These are phyloP conservation scores for Lerema accius DNA, from an alignment of 1,140 invertebrate genomes.

Conservation along the genomic window DNA sequence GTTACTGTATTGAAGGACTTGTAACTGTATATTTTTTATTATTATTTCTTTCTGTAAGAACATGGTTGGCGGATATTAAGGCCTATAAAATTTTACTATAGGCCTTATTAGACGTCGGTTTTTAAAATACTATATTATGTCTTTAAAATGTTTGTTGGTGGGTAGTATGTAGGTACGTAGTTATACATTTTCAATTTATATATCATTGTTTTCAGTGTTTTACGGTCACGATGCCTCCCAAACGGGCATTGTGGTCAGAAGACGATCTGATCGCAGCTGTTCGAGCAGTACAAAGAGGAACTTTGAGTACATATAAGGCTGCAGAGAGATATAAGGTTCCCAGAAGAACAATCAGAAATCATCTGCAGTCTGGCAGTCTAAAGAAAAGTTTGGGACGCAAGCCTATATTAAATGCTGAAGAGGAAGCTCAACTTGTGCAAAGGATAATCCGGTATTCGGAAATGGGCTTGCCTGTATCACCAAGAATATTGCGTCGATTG, in stretches of 20 bases:
- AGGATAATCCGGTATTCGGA: slow-evolving; percentile 46
- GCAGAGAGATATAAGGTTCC: slow-evolving; percentile 44
- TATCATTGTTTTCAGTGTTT: too few species aligned
- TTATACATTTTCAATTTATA: too few species aligned
- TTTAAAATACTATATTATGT: too few species aligned
- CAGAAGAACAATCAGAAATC: slow-evolving; percentile 46
- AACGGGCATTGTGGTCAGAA: slow-evolving; percentile 34
- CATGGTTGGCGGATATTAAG: too few species aligned
- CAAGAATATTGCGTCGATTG: too few species aligned
- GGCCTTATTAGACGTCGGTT: too few species aligned
- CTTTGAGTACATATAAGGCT: slow-evolving; percentile 38
- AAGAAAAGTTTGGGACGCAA: slow-evolving; percentile 45
- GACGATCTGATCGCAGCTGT: slow-evolving; percentile 19
- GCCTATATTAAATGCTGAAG: slow-evolving; percentile 41
- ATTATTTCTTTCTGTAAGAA: too few species aligned
- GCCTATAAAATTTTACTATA: too few species aligned
- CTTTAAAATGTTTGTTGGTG: too few species aligned
- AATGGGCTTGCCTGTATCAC: too few species aligned
- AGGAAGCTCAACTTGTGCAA: slow-evolving; percentile 44
- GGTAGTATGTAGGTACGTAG: too few species aligned
- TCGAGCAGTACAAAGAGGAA: slow-evolving; percentile 36
- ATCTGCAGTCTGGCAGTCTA: slow-evolving; percentile 35
- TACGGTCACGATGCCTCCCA: slow-evolving; percentile 31
- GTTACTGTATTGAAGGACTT: slow-evolving; percentile 20
- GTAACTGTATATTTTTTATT: slow-evolving; percentile 16